A percentile compares a stretch with the other conserved stretches of the same genome.
phyloP scores from a whole-genome alignment of 2,113 vertebrate genomes.

The Cynocephalus volans region DNA sequence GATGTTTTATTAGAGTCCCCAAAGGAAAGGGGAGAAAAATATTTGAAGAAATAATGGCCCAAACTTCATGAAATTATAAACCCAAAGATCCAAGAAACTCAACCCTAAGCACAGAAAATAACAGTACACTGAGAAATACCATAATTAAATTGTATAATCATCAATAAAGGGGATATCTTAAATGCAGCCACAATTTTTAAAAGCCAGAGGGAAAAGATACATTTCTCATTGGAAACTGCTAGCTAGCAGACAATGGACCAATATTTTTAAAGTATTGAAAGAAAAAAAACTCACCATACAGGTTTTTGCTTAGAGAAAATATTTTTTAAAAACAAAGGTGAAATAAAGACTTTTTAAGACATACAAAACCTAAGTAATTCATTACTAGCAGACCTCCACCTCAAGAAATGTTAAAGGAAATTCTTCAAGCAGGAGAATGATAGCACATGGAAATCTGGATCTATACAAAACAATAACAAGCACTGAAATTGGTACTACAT shows the following conservation, averaged over 20 bases:
- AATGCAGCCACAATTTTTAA: conserved; percentile 14
- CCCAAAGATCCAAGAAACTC: background rate
- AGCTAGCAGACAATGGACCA: background rate
- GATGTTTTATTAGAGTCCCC: background rate
- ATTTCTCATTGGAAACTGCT: background rate
- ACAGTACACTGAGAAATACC: background rate
- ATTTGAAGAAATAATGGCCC: background rate
- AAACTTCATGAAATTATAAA: conserved; percentile 18
- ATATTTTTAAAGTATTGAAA: background rate
- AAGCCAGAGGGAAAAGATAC: background rate
- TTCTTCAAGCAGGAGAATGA: background rate
- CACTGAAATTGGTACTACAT: background rate
- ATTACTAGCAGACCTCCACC: background rate
- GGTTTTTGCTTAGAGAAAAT: background rate
- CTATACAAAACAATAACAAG: background rate
- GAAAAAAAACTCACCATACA: background rate
- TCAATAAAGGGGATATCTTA: background rate
- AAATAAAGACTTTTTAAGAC: background rate
- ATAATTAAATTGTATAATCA: background rate
- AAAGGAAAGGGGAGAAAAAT: background rate
- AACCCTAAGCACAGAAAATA: background rate
- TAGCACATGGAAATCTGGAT: background rate
- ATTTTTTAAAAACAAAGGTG: background rate
- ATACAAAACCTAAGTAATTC: background rate
- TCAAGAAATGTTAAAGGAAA: background rate